Percentiles rank a stretch among this genome's conserved stretches.
These are phyloP conservation scores for Hybognathus amarus DNA, from an alignment of 2,797 vertebrate genomes.

Conservation along the genomic window DNA sequence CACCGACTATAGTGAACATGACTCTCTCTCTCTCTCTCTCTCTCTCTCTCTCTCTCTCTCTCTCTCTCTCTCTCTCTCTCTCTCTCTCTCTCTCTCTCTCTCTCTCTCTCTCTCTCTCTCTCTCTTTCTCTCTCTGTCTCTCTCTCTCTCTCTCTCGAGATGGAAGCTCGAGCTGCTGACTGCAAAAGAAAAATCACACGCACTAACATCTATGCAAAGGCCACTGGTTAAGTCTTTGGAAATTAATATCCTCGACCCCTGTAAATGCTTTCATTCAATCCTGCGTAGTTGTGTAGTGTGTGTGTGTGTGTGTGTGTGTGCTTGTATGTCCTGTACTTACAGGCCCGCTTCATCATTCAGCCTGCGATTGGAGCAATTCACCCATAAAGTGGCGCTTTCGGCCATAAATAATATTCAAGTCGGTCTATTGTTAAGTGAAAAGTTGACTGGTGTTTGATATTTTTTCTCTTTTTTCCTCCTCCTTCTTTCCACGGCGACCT, in stretches of 20 bases:
- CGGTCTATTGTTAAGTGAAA: slow-evolving; percentile 90
- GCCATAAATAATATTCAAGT: slow-evolving; percentile 90
- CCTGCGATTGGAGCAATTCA: slow-evolving; percentile 81
- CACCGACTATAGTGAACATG: background rate
- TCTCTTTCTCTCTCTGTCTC: background rate
- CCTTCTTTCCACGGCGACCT: slow-evolving; percentile 88
- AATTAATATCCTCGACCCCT: slow-evolving; percentile 67
- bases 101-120: background rate
- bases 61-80: background rate
- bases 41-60: background rate
- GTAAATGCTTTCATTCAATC: slow-evolving; percentile 49
- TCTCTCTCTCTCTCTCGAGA: background rate
- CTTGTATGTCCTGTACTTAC: slow-evolving; percentile 77
- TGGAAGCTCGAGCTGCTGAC: background rate
- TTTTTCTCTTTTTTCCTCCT: slow-evolving; percentile 73
- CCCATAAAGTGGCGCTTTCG: slow-evolving; percentile 84
- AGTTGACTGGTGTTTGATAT: slow-evolving; percentile 91
- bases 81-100: background rate
- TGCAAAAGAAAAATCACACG: slow-evolving; percentile 42
- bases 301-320: slow-evolving; percentile 72
- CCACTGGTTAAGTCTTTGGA: slow-evolving; percentile 60
- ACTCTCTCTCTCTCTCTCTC: background rate
- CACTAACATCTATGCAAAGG: slow-evolving; percentile 17
- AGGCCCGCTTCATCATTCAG: slow-evolving; percentile 77
- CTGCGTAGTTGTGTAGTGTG: slow-evolving; percentile 61